Evolutionary conservation across 2,888 invertebrate species (phyloP), one percentile per base, ranked within the genome.

Genomic region (Patella caerulea): DNA sequence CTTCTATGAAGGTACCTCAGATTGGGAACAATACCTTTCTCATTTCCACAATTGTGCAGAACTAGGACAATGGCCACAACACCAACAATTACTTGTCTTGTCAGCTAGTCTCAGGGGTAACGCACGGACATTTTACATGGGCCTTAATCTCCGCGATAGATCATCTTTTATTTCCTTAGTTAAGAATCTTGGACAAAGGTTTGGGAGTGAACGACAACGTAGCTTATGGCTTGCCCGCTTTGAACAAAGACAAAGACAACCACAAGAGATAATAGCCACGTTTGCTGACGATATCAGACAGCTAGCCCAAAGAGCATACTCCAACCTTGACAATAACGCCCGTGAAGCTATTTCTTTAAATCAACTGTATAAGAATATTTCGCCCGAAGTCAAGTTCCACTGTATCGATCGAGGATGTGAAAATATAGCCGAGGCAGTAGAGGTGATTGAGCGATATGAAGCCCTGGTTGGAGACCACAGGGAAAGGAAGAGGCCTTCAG

Each of bases 401-500:
- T 73, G 73, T 19, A 73, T 73, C 17, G 73, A 73, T 73, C 9
- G 73, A 55, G 55, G 34, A n/a, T 73, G 73, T 73, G 9, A 55
- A 24, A 19, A 56, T 73, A 24, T 73, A 19, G 55, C 55, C 15
- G 56, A 73, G 55, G 73, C 54, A 53, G 56, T 73, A 17, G 69
- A 65, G 11, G 45, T 65, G 17, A 74, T 74, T 29, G 74, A 45
- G 29, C 19, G 74, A 59, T 65, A 74, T 74, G 74, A 74, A 69
- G 45, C 74, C 14, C 29, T 74, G 12, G 56, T 69, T 15, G 69
- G 56, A 15, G 74, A 74, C 5, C 14, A 34, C n/a, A 59, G 19
- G 70, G 69, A 69, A 11, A 74, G 45, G 53, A 45, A 45, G 34
- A 70, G 11, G 19, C n/a, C 34, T 17, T 52, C 55, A 65, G 19